A percentile compares a stretch with the other conserved stretches of the same genome.
These are phyloP conservation scores for Trichoplusia ni DNA, from an alignment of 1,140 invertebrate genomes.

Conservation along the genomic window DNA sequence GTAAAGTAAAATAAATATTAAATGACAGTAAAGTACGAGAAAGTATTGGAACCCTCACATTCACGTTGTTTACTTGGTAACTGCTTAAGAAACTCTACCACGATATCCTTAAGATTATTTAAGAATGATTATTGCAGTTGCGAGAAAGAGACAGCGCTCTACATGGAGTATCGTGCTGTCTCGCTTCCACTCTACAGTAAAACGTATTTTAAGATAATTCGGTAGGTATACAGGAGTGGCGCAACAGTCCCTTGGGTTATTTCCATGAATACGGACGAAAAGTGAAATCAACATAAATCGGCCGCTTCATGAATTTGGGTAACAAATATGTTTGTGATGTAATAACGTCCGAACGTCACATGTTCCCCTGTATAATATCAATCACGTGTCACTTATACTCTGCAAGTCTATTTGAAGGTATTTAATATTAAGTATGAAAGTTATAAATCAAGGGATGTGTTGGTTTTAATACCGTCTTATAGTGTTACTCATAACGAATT, in stretches of 20 bases:
- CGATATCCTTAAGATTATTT: no score
- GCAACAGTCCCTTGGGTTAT: slow-evolving; percentile 1
- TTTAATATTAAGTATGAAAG: not conserved
- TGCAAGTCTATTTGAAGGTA: slow-evolving; percentile 54
- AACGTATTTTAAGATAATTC: not conserved
- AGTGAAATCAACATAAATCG: slow-evolving; percentile 60
- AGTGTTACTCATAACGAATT: no score
- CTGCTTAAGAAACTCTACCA: no score
- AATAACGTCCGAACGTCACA: slow-evolving; percentile 51
- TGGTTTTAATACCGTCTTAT: no score
- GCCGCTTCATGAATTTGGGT: slow-evolving; percentile 54
- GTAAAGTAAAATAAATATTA: no score
- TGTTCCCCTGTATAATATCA: slow-evolving; percentile 46
- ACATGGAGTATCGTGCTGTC: no score
- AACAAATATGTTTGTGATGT: slow-evolving; percentile 56
- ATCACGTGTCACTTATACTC: slow-evolving; percentile 49
- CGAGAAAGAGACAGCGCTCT: no score
- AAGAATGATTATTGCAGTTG: no score
- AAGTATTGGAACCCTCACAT: no score
- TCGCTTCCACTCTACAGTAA: no score
- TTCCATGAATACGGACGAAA: slow-evolving; percentile 37
- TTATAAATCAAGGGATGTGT: not conserved
- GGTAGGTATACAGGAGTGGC: not conserved
- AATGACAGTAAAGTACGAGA: no score
- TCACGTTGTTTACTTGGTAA: no score